Conservation (phyloP, 2,113 vertebrate genomes). For the Euleptes europaea region DNA sequence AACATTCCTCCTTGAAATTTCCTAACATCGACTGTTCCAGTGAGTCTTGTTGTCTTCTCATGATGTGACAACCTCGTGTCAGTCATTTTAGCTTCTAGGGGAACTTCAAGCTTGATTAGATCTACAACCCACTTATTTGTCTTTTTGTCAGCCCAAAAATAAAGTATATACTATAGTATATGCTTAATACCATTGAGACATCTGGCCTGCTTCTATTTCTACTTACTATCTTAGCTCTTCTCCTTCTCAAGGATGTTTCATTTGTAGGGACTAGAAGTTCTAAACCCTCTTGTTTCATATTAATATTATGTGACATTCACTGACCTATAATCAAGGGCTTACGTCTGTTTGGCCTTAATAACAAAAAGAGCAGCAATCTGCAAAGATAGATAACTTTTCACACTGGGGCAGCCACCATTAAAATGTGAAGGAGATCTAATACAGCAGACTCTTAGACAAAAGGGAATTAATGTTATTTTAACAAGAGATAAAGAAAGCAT, state of each 20-base stretch:
- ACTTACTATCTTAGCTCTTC: background rate
- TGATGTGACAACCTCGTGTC: too few species aligned
- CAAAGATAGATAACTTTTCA: background rate
- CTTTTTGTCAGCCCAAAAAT: background rate
- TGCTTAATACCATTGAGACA: background rate
- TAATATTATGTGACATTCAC: background rate
- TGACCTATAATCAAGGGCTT: background rate
- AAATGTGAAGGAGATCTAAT: background rate
- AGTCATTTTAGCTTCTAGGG: too few species aligned
- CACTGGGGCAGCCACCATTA: background rate
- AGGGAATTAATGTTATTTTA: slow-evolving; percentile 22
- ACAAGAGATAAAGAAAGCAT: slow-evolving; percentile 2
- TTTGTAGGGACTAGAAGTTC: background rate
- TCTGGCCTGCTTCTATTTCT: background rate
- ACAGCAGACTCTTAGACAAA: background rate
- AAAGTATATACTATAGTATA: too few species aligned
- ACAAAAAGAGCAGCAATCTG: background rate
- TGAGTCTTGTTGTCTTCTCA: too few species aligned
- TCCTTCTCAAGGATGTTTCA: background rate
- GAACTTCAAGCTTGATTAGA: background rate
- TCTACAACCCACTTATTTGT: background rate
- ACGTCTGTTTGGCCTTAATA: background rate
- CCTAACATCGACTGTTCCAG: too few species aligned
- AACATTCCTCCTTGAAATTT: too few species aligned
- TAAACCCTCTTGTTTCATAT: background rate